phyloP scores from a whole-genome alignment of 2,113 vertebrate species.

The Antechinus stuartii region DNA sequence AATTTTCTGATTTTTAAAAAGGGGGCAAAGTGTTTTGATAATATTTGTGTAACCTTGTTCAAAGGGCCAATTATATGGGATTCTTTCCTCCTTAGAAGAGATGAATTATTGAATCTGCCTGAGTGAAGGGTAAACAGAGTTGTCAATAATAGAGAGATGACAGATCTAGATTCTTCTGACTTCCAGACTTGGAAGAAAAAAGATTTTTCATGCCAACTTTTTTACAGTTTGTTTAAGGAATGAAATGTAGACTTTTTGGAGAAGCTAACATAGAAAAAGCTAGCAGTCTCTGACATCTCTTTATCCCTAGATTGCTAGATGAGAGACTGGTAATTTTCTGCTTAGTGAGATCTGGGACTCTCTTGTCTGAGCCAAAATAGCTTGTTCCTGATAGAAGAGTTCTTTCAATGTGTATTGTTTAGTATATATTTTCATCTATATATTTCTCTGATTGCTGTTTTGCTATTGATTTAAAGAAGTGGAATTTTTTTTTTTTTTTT shows the following conservation, averaged over 20 bases:
- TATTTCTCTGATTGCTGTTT: neutral
- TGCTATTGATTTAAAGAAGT: neutral
- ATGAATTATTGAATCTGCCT: neutral
- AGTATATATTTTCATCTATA: neutral
- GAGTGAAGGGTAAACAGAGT: neutral
- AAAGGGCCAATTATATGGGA: neutral
- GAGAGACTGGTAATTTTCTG: neutral
- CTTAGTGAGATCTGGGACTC: neutral
- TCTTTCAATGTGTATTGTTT: neutral
- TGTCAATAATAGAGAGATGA: neutral
- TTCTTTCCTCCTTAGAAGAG: neutral
- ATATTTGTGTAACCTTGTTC: neutral
- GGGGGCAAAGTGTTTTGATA: neutral
- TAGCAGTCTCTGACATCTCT: neutral
- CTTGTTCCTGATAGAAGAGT: neutral
- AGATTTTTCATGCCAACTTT: neutral
- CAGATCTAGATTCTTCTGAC: neutral
- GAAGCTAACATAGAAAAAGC: neutral
- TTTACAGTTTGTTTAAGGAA: neutral
- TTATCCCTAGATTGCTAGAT: neutral
- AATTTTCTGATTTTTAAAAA: neutral
- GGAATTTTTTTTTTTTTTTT: neutral
- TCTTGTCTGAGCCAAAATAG: neutral
- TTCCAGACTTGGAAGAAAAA: neutral
- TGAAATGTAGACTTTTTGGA: neutral